Evolutionary conservation across 2,888 invertebrate genomes (phyloP).

Genomic region (Troglohyphantes excavatus): DNA sequence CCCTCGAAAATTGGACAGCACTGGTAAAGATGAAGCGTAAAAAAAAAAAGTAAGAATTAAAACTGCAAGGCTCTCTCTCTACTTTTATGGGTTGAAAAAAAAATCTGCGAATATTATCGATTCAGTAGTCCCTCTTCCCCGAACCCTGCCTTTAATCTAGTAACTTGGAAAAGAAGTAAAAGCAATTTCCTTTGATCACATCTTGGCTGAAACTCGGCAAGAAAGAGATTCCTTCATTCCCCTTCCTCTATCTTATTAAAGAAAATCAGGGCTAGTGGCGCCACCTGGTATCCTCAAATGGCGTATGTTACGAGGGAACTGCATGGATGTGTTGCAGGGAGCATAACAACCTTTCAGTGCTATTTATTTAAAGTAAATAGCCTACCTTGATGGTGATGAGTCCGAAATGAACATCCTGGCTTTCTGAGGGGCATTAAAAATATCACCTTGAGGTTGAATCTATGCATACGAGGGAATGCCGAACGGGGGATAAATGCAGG

Average conservation of each 20-base stretch:
- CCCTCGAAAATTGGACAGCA: constrained; percentile 56
- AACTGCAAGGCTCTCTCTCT: constrained; percentile 21
- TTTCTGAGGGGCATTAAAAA: constrained; percentile 39
- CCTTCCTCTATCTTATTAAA: constrained; percentile 72
- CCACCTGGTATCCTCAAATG: constrained; percentile 70
- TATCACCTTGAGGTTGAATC: constrained; percentile 23
- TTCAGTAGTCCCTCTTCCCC: constrained; percentile 48
- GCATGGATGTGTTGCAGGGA: neutral
- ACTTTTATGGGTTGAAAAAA: constrained; percentile 30
- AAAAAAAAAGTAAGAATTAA: constrained; percentile 61
- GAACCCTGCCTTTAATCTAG: constrained; percentile 65
- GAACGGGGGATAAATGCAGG: neutral
- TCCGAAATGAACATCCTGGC: constrained; percentile 36
- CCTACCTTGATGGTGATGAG: constrained; percentile 61
- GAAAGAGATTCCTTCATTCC: constrained; percentile 63
- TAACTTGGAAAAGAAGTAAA: constrained; percentile 73
- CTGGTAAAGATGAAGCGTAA: constrained; percentile 21
- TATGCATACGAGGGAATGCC: constrained; percentile 7
- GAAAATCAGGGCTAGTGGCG: constrained; percentile 30
- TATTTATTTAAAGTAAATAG: constrained; percentile 77
- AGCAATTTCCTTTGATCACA: constrained; percentile 77
- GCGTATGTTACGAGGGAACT: constrained; percentile 65
- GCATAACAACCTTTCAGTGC: constrained; percentile 61
- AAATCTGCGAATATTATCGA: constrained; percentile 75
- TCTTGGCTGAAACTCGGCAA: constrained; percentile 55